Evolutionary conservation across 92 coral and sea anemone species (phyloP), one percentile per base, ranked within the genome.

Genomic region (Bergia sp.): DNA sequence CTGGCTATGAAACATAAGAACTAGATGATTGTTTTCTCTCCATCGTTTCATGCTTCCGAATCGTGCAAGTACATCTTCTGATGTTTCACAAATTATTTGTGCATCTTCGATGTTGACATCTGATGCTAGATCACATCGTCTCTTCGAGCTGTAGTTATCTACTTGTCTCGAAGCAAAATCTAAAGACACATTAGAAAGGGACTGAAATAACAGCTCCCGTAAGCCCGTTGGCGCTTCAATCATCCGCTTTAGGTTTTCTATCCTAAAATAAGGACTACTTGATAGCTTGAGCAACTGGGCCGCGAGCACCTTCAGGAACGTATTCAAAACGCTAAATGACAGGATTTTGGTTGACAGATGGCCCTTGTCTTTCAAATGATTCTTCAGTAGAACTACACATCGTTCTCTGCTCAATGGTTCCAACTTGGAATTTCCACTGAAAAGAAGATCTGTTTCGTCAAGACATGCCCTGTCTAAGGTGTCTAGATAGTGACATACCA

Each of bases 251-350:
- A 80, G 12, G 43, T 44, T 18, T 49, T 10, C 86, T 55, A 29
- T 64, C 86, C 61, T 64, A 47, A 82, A 82, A 39, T 55, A 82
- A n/a, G 86, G 73, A 44, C 85, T 80, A 29, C 71, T 80, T 49
- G 85, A 80, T 49, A 80, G 18, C 67, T 45, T 80, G 65, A 47
- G 85, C 71, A 80, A 58, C 85, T 45, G 85, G 5, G 5, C 85
- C 3, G 85, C 85, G 5, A 80, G 71, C 47, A 80, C 67, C 45
- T 58, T 80, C 5, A 80, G 38, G 11, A 80, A 80, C n/a, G 85
- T 80, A 80, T 80, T 80, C 65, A 80, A 29, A 49, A 13, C 15
- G 47, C 20, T 80, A 58, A 80, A 80, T 12, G 85, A 49, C 3
- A 80, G 37, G 39, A 49, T 16, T 80, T 23, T 38, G 16, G 41